Conservation (phyloP, 2,113 vertebrate genomes). For the Pollimyrus isidori region DNA sequence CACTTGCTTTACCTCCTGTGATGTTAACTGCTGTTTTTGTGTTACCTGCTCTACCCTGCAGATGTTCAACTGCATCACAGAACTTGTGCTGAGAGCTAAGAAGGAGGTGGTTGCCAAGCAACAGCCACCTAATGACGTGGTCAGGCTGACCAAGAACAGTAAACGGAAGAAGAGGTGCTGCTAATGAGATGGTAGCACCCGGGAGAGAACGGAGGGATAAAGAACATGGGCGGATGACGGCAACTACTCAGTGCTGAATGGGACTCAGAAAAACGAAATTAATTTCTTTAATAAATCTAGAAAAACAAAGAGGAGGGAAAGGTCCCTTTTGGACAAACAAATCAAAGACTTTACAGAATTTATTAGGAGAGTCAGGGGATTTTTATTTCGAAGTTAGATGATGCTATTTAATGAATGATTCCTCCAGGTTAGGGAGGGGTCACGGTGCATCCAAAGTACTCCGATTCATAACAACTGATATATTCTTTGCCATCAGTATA, state of each 20-base stretch:
- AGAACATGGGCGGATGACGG: slow-evolving; percentile 5
- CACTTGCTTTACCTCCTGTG: neutral
- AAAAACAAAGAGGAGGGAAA: slow-evolving; percentile 33
- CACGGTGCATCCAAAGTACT: slow-evolving; percentile 39
- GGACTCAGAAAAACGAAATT: slow-evolving; percentile 59
- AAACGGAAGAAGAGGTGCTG: slow-evolving; percentile 98
- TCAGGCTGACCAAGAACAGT: slow-evolving; percentile 96
- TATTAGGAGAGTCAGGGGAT: slow-evolving; percentile 53
- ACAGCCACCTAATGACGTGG: slow-evolving; percentile 95
- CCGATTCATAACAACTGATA: slow-evolving; percentile 34
- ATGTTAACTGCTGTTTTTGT: neutral
- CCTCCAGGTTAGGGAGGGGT: slow-evolving; percentile 44
- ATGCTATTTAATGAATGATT: slow-evolving; percentile 44
- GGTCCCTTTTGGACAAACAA: slow-evolving; percentile 62
- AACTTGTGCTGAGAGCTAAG: slow-evolving; percentile 93
- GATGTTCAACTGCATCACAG: slow-evolving; percentile 99
- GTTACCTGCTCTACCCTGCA: slow-evolving; percentile 40
- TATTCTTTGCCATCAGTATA: slow-evolving; percentile 33
- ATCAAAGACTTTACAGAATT: slow-evolving; percentile 67
- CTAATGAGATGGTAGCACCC: slow-evolving; percentile 65
- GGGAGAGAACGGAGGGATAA: slow-evolving; percentile 23
- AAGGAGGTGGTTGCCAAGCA: slow-evolving; percentile 95
- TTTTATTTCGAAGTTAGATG: slow-evolving; percentile 61
- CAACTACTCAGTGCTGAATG: slow-evolving; percentile 31
- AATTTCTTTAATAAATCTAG: slow-evolving; percentile 42